Percentiles rank a stretch among this genome's conserved stretches.
phyloP scores from a whole-genome alignment of 1,140 invertebrate species.

The Drosophila yakuba region DNA sequence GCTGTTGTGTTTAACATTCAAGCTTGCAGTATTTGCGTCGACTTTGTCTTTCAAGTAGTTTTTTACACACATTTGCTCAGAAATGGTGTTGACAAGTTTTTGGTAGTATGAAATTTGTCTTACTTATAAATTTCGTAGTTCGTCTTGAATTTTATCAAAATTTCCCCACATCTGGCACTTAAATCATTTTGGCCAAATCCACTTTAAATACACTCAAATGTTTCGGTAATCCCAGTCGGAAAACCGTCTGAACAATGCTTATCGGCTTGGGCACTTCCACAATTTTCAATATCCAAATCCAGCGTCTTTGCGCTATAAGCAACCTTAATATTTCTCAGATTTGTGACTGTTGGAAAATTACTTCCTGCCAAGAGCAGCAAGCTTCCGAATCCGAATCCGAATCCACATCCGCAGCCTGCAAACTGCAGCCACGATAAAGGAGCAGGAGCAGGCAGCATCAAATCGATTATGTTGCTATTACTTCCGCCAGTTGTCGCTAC shows the following conservation, averaged over 20 bases:
- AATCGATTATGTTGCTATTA: constrained; percentile 83
- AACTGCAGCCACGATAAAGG: constrained; percentile 55
- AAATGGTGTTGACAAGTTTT: constrained; percentile 11
- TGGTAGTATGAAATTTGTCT: not conserved
- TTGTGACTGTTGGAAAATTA: constrained; percentile 66
- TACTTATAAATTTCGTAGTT: not conserved
- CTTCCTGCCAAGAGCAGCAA: constrained; percentile 61
- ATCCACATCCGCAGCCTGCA: constrained; percentile 43
- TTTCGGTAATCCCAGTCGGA: not conserved
- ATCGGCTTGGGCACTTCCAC: constrained; percentile 1
- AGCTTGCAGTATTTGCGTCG: constrained; percentile 64
- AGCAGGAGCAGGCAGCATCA: constrained; percentile 52
- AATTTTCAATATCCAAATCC: constrained; percentile 20
- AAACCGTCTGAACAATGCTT: constrained; percentile 8
- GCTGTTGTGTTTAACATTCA: constrained; percentile 71
- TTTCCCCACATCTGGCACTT: not conserved
- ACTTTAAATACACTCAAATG: not conserved
- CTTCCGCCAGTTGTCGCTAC: constrained; percentile 74
- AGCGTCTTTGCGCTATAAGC: constrained; percentile 11
- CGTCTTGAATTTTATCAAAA: not conserved
- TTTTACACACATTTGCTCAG: constrained; percentile 11
- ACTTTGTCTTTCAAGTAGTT: constrained; percentile 17
- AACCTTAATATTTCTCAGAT: constrained; percentile 41
- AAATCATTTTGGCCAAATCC: not conserved
- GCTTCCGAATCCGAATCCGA: constrained; percentile 42